Base-by-base conservation (phyloP, 2,888 invertebrate genomes). In the Rhyacophila evoluta region DNA sequence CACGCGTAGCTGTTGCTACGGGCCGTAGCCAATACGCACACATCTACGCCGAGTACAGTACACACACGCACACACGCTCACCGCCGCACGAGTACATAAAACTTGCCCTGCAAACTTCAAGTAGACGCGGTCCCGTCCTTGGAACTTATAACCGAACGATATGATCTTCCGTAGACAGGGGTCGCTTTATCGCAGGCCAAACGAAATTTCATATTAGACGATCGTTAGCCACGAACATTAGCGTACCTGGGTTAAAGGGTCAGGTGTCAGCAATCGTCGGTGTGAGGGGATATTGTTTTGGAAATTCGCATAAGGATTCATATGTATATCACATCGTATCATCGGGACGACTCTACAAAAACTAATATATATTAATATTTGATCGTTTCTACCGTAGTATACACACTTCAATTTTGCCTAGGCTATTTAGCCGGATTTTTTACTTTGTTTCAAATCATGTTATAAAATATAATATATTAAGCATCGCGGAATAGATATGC, bases 71-170 rank as follows among this genome's bases (percentile, higher is more conserved):
- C 19, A 55, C 19, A 28, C 55, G 29, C 67, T 25, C 15, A 11
- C 28, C 25, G 41, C 29, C 33, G 6, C 37, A 37, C 15, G 72
- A 29, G 55, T n/a, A 41, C 74, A 29, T 38, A 74, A 74, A 74
- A 41, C 41, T 38, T 72, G 36, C 36, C 37, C 29, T 36, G 38
- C n/a, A 15, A 38, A 37, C 55, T 67, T 25, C n/a, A 39, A 41
- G 36, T 10, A 36, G 74, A 74, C 67, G 41, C 55, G 19, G 29
- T 28, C n/a, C 25, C 38, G 29, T 72, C n/a, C 25, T 37, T 36
- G 72, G 72, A 72, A 28, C 55, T 41, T 55, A 55, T 55, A 55
- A 55, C 55, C 19, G 55, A 55, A 55, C 25, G 55, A 25, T 55
- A 55, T 55, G 55, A 55, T 55, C 55, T 55, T 25, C 55, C 25